A percentile compares a stretch with the other conserved stretches of the same genome.
These are phyloP conservation scores for Ctenosaura bakeri DNA, from an alignment of 2,797 vertebrate genomes.

Conservation along the genomic window DNA sequence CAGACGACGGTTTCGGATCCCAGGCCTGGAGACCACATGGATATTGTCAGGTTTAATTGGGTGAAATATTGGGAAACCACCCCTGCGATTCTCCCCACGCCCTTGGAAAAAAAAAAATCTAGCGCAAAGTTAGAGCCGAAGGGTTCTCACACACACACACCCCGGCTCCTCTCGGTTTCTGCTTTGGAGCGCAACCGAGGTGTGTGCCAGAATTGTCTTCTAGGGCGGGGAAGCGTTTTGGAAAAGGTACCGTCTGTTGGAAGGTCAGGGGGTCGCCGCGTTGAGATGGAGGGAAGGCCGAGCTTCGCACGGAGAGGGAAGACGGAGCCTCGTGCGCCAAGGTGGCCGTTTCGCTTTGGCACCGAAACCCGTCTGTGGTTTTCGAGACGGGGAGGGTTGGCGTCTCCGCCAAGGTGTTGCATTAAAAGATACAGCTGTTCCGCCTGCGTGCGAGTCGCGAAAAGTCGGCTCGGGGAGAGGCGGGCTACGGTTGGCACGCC, in stretches of 20 bases:
- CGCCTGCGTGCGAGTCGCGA: too few species aligned
- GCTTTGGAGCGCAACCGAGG: background rate
- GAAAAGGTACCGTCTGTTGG: background rate
- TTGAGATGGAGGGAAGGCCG: too few species aligned
- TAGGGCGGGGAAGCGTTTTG: background rate
- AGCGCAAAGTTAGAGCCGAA: background rate
- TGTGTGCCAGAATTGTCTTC: background rate
- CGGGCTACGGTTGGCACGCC: background rate
- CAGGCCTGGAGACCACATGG: background rate
- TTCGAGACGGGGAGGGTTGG: background rate
- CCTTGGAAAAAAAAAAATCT: background rate
- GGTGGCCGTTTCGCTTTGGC: too few species aligned
- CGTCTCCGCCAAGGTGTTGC: background rate
- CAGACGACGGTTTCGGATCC: background rate
- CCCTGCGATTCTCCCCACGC: background rate
- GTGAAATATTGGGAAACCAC: background rate
- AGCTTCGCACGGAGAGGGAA: background rate
- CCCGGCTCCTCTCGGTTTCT: background rate
- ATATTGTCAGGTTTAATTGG: conserved; percentile 25
- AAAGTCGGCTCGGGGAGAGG: too few species aligned
- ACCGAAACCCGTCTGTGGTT: too few species aligned
- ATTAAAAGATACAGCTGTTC: conserved; percentile 25
- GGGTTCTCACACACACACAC: too few species aligned
- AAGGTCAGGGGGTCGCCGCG: background rate
- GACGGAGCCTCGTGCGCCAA: too few species aligned